A percentile compares a stretch with the other conserved stretches of the same genome.
Conservation (phyloP, 2,797 vertebrate genomes). For the Neopelma chrysocephalum region DNA sequence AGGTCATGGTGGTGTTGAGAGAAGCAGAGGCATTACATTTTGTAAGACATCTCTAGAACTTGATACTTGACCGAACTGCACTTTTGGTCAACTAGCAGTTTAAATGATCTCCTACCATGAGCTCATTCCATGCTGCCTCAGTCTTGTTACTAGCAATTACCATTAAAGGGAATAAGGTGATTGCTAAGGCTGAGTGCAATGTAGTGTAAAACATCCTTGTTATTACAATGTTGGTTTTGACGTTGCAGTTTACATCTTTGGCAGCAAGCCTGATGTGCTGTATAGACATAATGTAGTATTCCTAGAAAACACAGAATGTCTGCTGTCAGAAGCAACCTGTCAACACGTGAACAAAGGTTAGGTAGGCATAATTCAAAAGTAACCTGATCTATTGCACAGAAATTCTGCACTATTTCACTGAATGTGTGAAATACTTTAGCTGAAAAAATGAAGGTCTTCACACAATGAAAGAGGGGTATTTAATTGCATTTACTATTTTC, state of each 20-base stretch:
- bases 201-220: constrained; percentile 8
- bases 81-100: not conserved
- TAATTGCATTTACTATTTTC: not conserved
- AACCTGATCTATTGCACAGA: not conserved
- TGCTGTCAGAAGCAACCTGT: not conserved
- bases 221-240: constrained; percentile 9
- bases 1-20: not conserved
- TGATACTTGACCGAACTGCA: not conserved
- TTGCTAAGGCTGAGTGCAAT: not conserved
- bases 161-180: constrained; percentile 11
- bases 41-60: not conserved
- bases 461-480: not conserved
- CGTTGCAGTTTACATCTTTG: not conserved
- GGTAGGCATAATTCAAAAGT: not conserved
- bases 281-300: not conserved
- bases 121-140: not conserved
- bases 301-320: not conserved
- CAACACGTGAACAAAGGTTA: not conserved
- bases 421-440: not conserved
- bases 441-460: not conserved
- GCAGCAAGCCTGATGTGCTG: not conserved
- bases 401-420: not conserved
- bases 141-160: not conserved
- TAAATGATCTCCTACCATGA: not conserved
- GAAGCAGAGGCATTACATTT: not conserved